Base-by-base conservation (phyloP, 2,113 vertebrate genomes). In the Perca flavescens region DNA sequence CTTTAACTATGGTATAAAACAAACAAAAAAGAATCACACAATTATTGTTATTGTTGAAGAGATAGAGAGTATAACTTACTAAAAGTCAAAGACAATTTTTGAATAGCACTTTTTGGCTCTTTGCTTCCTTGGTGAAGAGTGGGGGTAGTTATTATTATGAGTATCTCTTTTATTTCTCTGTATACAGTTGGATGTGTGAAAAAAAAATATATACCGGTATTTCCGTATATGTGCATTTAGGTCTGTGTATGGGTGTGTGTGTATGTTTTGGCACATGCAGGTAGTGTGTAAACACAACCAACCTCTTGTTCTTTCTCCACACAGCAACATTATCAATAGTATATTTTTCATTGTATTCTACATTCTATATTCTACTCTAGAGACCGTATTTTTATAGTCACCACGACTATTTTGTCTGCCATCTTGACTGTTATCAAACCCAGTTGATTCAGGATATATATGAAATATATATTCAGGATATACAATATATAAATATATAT, bases 71-170 rank as follows among this genome's bases (percentile, higher is more conserved):
- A 89, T 94, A 94, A 92, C 91, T 92, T 94, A 95, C 90, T 94
- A 93, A 94, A 95, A 94, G 92, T 90, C 83, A 92, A 92, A 91
- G 93, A 94, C 89, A 89, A 90, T 78, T 93, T 92, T 95, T 94
- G 87, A 94, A 95, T 96, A 96, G 95, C 94, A 95, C 94, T 94
- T 95, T 94, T 94, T 93, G 93, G 91, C 93, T 95, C 94, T 95
- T 94, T 93, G 93, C 93, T 93, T 94, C 87, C 92, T 91, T 47
- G 78, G 91, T 87, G 85, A 92, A 93, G 94, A 95, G 93, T 87
- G 84, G 92, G 93, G 93, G 82, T 94, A 93, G 89, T 93, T 88
- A 89, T 91, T 86, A 92, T 88, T 85, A 90, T 93, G 93, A 93
- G 91, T 92, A 93, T 94, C 90, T 89, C 89, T 93, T 93, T 93